These are phyloP conservation scores for Rhynchonycteris naso DNA, from an alignment of 2,797 vertebrate species.

Conservation along the genomic window DNA sequence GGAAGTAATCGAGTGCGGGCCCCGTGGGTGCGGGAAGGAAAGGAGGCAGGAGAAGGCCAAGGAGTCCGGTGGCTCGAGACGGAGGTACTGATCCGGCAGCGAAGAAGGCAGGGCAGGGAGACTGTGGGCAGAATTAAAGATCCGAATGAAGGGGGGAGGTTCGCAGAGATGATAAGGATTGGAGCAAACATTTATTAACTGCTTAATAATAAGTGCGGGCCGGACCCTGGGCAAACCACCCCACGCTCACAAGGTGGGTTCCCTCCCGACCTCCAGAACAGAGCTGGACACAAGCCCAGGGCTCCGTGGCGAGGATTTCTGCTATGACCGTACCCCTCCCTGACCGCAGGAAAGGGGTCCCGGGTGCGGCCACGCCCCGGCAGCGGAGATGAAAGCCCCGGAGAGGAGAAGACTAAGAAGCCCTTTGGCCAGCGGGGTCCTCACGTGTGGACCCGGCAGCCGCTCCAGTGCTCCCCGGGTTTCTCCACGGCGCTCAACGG, in stretches of 20 bases:
- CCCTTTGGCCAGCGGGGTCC: rapidly evolving
- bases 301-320: neutral
- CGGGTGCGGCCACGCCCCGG: rapidly evolving
- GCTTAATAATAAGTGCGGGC: too few relatives aligned
- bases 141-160: rapidly evolving
- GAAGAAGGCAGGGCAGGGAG: neutral
- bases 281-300: neutral
- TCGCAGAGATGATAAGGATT: neutral
- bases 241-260: neutral
- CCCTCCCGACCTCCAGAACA: neutral
- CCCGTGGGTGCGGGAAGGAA: neutral
- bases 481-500: neutral
- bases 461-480: rapidly evolving
- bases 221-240: rapidly evolving
- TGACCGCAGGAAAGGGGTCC: neutral
- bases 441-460: neutral
- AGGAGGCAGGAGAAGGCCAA: neutral
- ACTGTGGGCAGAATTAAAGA: neutral
- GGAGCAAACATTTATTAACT: neutral
- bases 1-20: neutral
- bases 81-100: too few relatives aligned
- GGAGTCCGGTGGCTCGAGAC: rapidly evolving
- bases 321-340: neutral
- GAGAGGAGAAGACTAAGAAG: neutral
- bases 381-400: rapidly evolving